Base-by-base conservation (phyloP, 2,888 invertebrate species). In the Syrista parreyssii region DNA sequence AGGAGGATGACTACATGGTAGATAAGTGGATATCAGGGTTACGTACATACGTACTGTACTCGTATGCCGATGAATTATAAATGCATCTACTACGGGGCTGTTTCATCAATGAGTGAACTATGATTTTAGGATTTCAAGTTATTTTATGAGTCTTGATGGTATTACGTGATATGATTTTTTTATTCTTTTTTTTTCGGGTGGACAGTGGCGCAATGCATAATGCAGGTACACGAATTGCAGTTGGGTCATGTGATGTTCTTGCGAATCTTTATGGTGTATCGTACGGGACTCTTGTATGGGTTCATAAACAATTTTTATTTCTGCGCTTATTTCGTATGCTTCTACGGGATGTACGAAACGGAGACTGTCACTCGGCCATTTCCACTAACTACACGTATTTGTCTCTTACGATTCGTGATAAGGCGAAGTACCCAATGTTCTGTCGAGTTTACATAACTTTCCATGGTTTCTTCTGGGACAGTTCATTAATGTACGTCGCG, bases 1-100 rank as follows among this genome's bases (percentile, higher is more conserved):
- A 9, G 23, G 9, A 23, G 23, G 55, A 55, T 55, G 23, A 23
- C 23, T 55, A 9, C 23, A 55, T 23, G 55, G 9, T 55, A 77
- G 81, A 82, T 84, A 82, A 81, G 82, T 84, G 82, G 81, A 77
- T 78, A 80, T 80, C 79, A 78, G 75, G 82, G 82, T 82, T 83
- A 83, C 80, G 73, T 80, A 80, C 81, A 9, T 83, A 83, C 80
- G 73, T 79, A 80, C 80, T 55, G 23, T 9, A 23, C 23, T 55
- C 23, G 1, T 55, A 55, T 55, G 55, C 23, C 55, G 55, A 55
- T 55, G 23, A 55, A 55, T 23, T 23, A 55, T 23, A 23, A 55
- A 55, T 23, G 55, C 55, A 55, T 55, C 9, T 55, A 55, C 9
- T 55, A 55, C 55, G 9, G 23, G 9, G 23, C 55, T 55, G 23